These are phyloP conservation scores for Lichenostomus cassidix DNA, from an alignment of 2,113 vertebrate genomes.

Conservation along the genomic window DNA sequence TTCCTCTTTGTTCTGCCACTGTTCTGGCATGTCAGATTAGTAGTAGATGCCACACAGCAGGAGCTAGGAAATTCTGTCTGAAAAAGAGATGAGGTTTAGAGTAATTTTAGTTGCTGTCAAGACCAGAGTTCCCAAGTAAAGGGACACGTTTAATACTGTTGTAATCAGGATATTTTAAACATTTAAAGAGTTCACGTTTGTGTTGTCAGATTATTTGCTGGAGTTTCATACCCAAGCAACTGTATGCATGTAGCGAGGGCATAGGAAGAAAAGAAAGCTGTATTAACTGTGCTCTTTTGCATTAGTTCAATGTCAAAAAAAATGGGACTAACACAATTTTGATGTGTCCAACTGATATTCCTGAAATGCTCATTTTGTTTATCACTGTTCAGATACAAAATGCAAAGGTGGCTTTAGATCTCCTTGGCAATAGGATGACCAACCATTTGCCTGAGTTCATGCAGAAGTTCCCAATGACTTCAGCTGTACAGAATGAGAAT, in stretches of 20 bases:
- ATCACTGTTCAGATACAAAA: background rate
- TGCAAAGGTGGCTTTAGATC: background rate
- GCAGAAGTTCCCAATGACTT: background rate
- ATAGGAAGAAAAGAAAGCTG: background rate
- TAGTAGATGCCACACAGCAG: conserved; percentile 63
- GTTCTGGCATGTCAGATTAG: conserved; percentile 68
- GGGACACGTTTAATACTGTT: conserved; percentile 63
- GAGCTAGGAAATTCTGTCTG: conserved; percentile 54
- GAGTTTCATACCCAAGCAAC: conserved; percentile 9
- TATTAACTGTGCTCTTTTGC: background rate
- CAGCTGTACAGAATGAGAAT: background rate
- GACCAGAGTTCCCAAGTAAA: conserved; percentile 57
- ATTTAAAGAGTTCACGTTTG: conserved; percentile 48
- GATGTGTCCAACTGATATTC: background rate
- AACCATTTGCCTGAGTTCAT: background rate
- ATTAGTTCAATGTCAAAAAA: background rate
- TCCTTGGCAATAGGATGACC: background rate
- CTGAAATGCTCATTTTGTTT: background rate
- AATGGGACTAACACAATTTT: background rate
- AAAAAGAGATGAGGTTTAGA: conserved; percentile 62
- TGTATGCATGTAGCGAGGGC: background rate
- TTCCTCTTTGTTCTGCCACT: conserved; percentile 63
- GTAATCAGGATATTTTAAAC: conserved; percentile 70
- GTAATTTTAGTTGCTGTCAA: conserved; percentile 66
- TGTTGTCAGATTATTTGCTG: conserved; percentile 62